Base-by-base conservation (phyloP, 2,797 vertebrate genomes). In the Mus minutoides region DNA sequence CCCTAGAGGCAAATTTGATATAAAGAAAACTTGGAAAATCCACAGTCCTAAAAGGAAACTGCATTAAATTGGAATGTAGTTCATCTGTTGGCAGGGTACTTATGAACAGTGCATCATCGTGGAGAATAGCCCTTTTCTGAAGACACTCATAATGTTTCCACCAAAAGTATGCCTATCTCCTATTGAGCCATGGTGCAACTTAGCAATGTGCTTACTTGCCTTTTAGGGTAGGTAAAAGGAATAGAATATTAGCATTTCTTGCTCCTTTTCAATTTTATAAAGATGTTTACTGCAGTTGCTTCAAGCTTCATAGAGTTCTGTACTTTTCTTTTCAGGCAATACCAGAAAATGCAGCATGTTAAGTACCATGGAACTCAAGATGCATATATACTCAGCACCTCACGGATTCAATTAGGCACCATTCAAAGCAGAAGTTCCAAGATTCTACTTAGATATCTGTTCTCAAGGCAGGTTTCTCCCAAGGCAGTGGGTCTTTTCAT, bases 11-110 rank as follows among this genome's bases (percentile, higher is more conserved):
- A 85, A 92, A 92, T n/a, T 10, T 89, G 90, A 94, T 46, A 62
- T 76, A 84, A 97, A 96, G 78, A 94, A 84, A 97, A 92, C 62
- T 87, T 88, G n/a, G 62, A 94, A 92, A 96, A 76, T 9, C 4
- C 19, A 16, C 56, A 84, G n/a, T 67, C 77, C 31, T 93, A 37
- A 96, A 92, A 93, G 26, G 37, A 92, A 52, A 58, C 19, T 62
- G 16, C 4, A 64, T 93, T 75, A 52, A 58, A 88, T 16, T 69
- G 87, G 56, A 94, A 95, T 85, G 40, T 60, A 71, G 77, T 87
- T 94, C 37, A 82, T 76, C 83, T 77, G 67, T 69, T 84, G 31
- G 29, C 58, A 92, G 84, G 88, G 90, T 91, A 92, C 71, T 94
- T 83, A 87, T 84, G 76, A 92, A 82, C 69, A 83, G 0, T 40